Evolutionary conservation across 2,888 invertebrate genomes (phyloP), one percentile per base, ranked within the genome.

Genomic region (Protophormia terraenovae): DNA sequence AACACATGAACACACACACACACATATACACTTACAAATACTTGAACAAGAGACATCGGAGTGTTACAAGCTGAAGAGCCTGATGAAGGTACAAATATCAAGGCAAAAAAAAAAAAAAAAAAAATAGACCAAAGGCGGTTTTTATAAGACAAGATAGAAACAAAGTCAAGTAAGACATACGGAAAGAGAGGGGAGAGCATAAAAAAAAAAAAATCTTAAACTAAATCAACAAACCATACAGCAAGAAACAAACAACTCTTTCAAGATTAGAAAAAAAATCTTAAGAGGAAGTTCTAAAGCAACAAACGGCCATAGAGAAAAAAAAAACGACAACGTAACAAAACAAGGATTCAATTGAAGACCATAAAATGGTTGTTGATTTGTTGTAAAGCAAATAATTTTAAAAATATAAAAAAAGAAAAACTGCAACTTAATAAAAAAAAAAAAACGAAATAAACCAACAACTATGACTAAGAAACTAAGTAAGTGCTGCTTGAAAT

Each of bases 291-390:
- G 24, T 50, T 24, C n/a, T 14, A 27, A 47, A 71, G 24, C 55
- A 29, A 55, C 62, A 27, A 12, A n/a, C n/a, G n/a, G n/a, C n/a
- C n/a, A n/a, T n/a, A n/a, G n/a, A 27, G 2, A 4, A 41, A 29
- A 53, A 19, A 24, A 64, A 22, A 32, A 47, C 22, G 66, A 62
- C 62, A 53, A 58, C 47, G 53, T 62, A 83, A 53, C 27, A 32
- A 71, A 71, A 62, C 16, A 79, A 62, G 45, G 41, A 81, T 85
- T 82, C 85, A 82, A 82, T 85, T 82, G 82, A 85, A 78, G 77
- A 85, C 71, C 71, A 78, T 78, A 79, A 78, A 82, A 82, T 85
- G 85, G 32, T 75, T 82, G 82, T 85, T 79, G 85, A 85, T 85
- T 85, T 82, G 67, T 82, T 85, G 47, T 47, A 82, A 75, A 75